Base-by-base conservation (phyloP, 2,797 vertebrate species). In the Chlorospingus semifuscus region DNA sequence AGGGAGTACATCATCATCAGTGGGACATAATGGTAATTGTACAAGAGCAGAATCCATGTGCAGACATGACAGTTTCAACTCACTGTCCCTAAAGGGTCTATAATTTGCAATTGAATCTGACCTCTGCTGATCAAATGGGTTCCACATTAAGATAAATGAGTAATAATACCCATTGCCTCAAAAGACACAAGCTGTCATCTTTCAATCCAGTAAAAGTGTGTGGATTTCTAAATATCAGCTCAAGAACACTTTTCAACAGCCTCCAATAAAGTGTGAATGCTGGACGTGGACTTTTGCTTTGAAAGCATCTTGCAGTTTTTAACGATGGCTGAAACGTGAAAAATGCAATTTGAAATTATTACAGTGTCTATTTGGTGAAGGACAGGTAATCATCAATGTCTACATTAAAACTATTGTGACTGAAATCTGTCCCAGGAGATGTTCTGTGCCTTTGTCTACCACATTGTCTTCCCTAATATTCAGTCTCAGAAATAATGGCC, bases 291-390 rank as follows among this genome's bases (percentile, higher is more conserved):
- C 50, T 76, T 96, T 12, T 81, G 59, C 76, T 72, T 26, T 88
- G 36, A 95, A 91, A 95, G 87, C 55, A 53, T 42, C 18, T 78
- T 76, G 36, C 22, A 52, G 41, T 32, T 93, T 93, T 87, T 64
- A 90, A 81, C 32, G 15, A 91, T 53, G 74, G 55, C 44, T 94
- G 52, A 87, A 92, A 91, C 65, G 76, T 8, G 55, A 82, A 94
- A 94, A 96, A 84, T 49, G 34, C 29, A 55, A 92, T 90, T 56
- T 87, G 52, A 94, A 92, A 94, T 87, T 13, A 92, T 87, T 78
- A 89, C 2, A 4, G 44, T 53, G 55, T 81, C 82, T 92, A 7
- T 75, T 84, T 86, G 41, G 42, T 86, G 65, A 96, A 91, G 91
- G 92, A 92, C 84, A 94, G 82, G 59, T 86, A 95, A 86, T 93